Conservation (phyloP, 2,797 vertebrate species). For the Botia almorhae region DNA sequence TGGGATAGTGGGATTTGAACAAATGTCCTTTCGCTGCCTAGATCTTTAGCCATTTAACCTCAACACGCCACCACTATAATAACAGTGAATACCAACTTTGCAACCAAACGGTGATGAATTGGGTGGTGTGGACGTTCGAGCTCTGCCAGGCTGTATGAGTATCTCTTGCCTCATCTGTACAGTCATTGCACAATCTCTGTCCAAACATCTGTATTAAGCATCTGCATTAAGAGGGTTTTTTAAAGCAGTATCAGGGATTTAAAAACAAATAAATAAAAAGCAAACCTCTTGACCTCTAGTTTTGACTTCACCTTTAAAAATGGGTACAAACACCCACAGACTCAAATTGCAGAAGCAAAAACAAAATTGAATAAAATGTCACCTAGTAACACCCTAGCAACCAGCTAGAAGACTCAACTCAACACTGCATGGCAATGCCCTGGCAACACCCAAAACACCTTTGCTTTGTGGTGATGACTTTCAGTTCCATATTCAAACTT, state of each 20-base stretch:
- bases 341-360: background rate
- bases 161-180: background rate
- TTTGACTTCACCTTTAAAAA: background rate
- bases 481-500: no score
- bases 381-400: no score
- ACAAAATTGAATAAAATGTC: background rate
- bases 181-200: no score
- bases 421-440: no score
- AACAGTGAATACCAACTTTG: background rate
- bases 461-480: no score
- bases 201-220: background rate
- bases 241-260: background rate
- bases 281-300: background rate
- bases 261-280: background rate
- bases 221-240: no score
- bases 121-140: background rate
- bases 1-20: background rate
- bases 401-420: no score
- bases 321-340: no score
- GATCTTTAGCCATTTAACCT: background rate
- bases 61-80: background rate
- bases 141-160: background rate
- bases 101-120: background rate
- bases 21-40: background rate
- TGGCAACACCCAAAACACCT: no score